Conservation (phyloP, 2,797 vertebrate genomes). For the Enoplosus armatus region DNA sequence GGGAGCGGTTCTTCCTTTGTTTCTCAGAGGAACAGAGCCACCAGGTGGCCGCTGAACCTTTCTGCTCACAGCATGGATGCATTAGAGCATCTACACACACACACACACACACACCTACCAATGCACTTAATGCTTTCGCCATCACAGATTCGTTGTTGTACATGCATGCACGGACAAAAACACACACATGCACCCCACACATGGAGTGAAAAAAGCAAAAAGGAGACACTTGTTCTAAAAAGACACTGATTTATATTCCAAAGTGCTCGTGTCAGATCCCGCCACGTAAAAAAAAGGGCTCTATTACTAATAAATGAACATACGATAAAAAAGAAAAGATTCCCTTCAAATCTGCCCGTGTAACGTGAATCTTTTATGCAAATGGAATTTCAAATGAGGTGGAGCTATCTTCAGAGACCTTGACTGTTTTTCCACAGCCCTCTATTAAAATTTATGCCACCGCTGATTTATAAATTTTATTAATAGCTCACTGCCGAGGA, state of each 20-base stretch:
- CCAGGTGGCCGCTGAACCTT: conserved; percentile 61
- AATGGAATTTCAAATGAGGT: conserved; percentile 91
- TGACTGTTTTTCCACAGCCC: conserved; percentile 84
- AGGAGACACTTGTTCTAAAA: conserved; percentile 77
- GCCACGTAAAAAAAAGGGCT: conserved; percentile 79
- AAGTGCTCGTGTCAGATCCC: conserved; percentile 80
- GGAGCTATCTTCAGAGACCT: conserved; percentile 86
- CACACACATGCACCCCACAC: conserved; percentile 24
- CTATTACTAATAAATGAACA: conserved; percentile 89
- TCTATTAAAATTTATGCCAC: conserved; percentile 90
- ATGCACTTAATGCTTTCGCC: conserved; percentile 14
- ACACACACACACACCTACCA: conserved; percentile 6
- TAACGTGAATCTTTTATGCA: conserved; percentile 91
- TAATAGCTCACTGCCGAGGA: conserved; percentile 82
- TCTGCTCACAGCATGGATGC: conserved; percentile 26
- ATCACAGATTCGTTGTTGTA: conserved; percentile 1
- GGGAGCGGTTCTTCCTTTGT: conserved; percentile 52
- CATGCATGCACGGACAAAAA: conserved; percentile 22
- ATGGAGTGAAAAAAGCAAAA: conserved; percentile 17
- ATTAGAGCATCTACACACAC: conserved; percentile 28
- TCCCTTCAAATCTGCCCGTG: conserved; percentile 83
- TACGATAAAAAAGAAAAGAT: conserved; percentile 81
- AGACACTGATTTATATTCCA: conserved; percentile 84
- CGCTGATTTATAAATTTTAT: conserved; percentile 89
- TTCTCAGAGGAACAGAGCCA: conserved; percentile 63